Evolutionary conservation across 1,140 invertebrate species (phyloP), one percentile per base, ranked within the genome.

Genomic region (Drosophila rufa): DNA sequence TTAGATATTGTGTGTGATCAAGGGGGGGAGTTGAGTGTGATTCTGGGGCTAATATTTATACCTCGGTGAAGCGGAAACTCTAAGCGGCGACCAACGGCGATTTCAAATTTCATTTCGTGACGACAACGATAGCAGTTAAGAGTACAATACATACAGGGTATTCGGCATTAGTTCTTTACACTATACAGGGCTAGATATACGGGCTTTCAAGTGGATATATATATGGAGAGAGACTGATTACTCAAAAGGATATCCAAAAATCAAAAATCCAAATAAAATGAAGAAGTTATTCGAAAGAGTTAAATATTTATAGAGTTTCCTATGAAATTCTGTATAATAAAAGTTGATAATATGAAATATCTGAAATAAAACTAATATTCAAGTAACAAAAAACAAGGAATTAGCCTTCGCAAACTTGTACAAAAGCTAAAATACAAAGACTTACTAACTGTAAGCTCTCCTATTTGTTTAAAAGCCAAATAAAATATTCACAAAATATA

Each of bases 11-110:
- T 68, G 27, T 71, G 45, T 71, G 30, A 17, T 17, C 17, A 25
- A 25, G 8, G 11, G 7, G 15, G 43, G 25, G 1, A 11, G 42
- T 30, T 15, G 12, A n/a, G n/a, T 9, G 58, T 70, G 76, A 50
- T 9, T 60, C 30, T 42, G 57, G 45, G 17, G 0, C 17, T 68
- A 46, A 6, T 48, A 61, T 66, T 75, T 86, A 57, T 92, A 92
- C 92, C 92, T 92, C 92, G 92, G 71, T 90, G 74, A 80, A 91
- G 90, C 91, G 92, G 92, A 90, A 92, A 92, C 86, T 75, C 92
- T 92, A 92, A 65, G 77, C 76, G 65, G 68, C 77, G 65, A 78
- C 68, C 77, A 66, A 80, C 62, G 80, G 82, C 78, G 83, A 69
- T 57, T 48, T 68, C 36, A 53, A 74, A 68, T 22, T 68, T 55